Percentiles rank a stretch among this genome's conserved stretches.
Conservation (phyloP, 2,113 vertebrate genomes). For the Entelurus aequoreus region DNA sequence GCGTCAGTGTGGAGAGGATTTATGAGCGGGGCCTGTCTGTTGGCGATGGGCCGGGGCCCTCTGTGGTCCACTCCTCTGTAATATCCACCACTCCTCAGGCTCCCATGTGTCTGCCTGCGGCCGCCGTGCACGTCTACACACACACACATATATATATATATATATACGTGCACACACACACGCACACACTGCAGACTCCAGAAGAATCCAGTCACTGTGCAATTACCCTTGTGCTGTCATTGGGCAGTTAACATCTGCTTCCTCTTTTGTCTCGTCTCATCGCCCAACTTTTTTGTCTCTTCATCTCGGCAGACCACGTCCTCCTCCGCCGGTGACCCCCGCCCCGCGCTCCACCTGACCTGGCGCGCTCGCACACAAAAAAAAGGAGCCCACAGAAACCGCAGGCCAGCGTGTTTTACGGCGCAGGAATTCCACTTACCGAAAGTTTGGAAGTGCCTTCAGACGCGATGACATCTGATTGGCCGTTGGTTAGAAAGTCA, state of each 20-base stretch:
- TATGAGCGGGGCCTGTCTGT: conserved; percentile 65
- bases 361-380: not conserved
- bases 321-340: not conserved
- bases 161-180: conserved; percentile 20
- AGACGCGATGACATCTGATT: not conserved
- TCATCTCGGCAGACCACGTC: conserved; percentile 6
- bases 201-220: conserved; percentile 38
- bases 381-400: conserved; percentile 10
- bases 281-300: conserved; percentile 2
- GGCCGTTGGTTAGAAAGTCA: not conserved
- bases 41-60: conserved; percentile 63
- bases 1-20: conserved; percentile 63
- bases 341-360: conserved; percentile 32
- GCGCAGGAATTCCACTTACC: not conserved
- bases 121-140: conserved; percentile 41
- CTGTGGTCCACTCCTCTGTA: conserved; percentile 71
- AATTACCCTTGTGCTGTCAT: conserved; percentile 42
- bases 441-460: not conserved
- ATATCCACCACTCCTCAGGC: conserved; percentile 65
- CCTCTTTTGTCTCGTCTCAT: conserved; percentile 23
- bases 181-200: conserved; percentile 23
- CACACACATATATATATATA: conserved; percentile 27
- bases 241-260: conserved; percentile 28
- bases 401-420: not conserved
- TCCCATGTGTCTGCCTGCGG: conserved; percentile 68